Base-by-base conservation (phyloP, 2,888 invertebrate species). In the Synergus japonicus region DNA sequence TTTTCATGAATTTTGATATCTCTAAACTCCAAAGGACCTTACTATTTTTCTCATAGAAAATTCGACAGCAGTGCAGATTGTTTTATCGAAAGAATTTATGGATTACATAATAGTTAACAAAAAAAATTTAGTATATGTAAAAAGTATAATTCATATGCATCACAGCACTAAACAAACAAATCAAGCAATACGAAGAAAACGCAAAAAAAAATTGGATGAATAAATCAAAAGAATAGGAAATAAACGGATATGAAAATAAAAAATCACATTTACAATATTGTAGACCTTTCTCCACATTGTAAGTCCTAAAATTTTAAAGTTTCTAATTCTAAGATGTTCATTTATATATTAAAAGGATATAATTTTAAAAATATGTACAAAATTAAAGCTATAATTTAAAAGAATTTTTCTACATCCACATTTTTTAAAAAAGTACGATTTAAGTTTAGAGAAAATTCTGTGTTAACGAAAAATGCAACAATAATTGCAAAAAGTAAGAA, bases 281-380 rank as follows among this genome's bases (percentile, higher is more conserved):
- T 54, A 54, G 46, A 69, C 29, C 15, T 46, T 5, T 69, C 46
- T 46, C 46, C 4, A 37, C 10, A 49, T 67, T 67, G 44, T 29
- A n/a, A 73, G 37, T 49, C 22, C 37, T 69, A 49, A 49, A 13
- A 69, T 67, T 44, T 12, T 9, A 41, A 13, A 41, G n/a, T 18
- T n/a, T 67, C 4, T 44, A 49, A n/a, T n/a, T 9, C 54, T 54
- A 54, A 49, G 54, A 54, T 54, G 5, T 73, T 13, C 3, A 4
- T n/a, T 10, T 43, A n/a, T 13, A 41, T 37, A 54, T 22, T 54
- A 73, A 54, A 54, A 54, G n/a, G 8, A 37, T 41, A 15, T 54
- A 73, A 9, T 49, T 37, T 22, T 15, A 66, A 73, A 54, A 73
- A 73, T 73, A 54, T 73, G 37, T 54, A 73, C 73, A 67, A 18